Evolutionary conservation across 1,140 invertebrate genomes (phyloP), one percentile per base, ranked within the genome.

Genomic region (Calycopis cecrops): DNA sequence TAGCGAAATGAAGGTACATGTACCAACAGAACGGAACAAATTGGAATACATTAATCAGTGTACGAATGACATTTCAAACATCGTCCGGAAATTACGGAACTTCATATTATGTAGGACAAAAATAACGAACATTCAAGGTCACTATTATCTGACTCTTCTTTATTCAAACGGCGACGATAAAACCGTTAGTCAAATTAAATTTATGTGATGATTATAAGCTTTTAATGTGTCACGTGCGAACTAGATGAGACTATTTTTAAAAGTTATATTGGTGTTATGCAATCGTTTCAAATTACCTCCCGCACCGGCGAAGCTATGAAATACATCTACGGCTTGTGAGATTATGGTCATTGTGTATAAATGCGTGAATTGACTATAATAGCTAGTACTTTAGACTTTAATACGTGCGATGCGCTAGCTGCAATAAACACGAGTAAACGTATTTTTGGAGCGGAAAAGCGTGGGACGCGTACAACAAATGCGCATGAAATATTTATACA

Each of bases 361-460:
- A 34, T 44, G n/a, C 38, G 38, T 14, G n/a, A 51, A 51, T 11
- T 17, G 35, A 35, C 17, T 17, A 48, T 48, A 48, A 51, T 35
- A 50, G n/a, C 60, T 59, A 61, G n/a, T n/a, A n/a, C n/a, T 54
- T 59, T 67, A 28, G 2, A 28, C 21, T 28, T 3, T 28, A 55
- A 67, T 63, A 71, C 69, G 69, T 67, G 67, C 59, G 61, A 58
- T 50, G 56, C 48, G 17, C 35, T 44, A 58, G 62, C 59, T 63
- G 62, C 60, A 60, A 55, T 67, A 57, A 60, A 60, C 60, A 67
- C 69, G 62, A 69, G 69, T 72, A 63, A 63, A 57, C 60, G 48
- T 60, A 59, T 71, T 61, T 60, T 53, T 53, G 58, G 61, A 59
- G 60, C 58, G 57, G 42, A 38, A 35, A 38, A 21, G 42, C 60